Base-by-base conservation (phyloP, 2,113 vertebrate species). In the Daphoenositta chrysoptera region DNA sequence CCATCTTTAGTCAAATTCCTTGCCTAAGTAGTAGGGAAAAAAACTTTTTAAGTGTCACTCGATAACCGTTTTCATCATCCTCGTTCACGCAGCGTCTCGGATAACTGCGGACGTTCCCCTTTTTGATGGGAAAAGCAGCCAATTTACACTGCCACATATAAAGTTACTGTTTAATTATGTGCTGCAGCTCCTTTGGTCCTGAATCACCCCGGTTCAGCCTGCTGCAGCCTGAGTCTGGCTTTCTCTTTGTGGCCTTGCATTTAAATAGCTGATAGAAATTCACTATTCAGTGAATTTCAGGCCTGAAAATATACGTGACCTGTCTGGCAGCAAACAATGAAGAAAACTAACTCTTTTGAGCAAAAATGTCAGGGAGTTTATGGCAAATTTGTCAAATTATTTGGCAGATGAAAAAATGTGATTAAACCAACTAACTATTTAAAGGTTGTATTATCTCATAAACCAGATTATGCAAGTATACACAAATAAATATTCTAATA, bases 241-340 rank as follows among this genome's bases (percentile, higher is more conserved):
- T 95, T 93, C 90, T 80, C 90, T 95, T 83, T 90, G 83, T 95
- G 90, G 90, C 69, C 92, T 94, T 80, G 94, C 93, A 92, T 95
- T 96, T 95, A 96, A 97, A 97, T 95, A 70, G 94, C 92, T 54
- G 90, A 83, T 58, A 90, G 95, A 93, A 97, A 95, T 95, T 95
- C 94, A n/a, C n/a, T n/a, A n/a, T n/a, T n/a, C n/a, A n/a, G n/a
- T n/a, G n/a, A n/a, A n/a, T n/a, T 93, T 96, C 76, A 40, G 60
- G 85, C 72, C 72, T 94, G 95, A 90, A 95, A 93, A 96, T 88
- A 93, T 94, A 86, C 86, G 90, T 31, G 83, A 96, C 93, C 94
- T 96, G 88, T 94, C 95, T 95, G 90, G 87, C 94, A 92, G 79
- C 31, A 87, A 81, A 94, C 90, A 95, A 95, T 71, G 72, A 90